Evolutionary conservation across 2,113 vertebrate species (phyloP).

Genomic region (Zosterops pallidus): DNA sequence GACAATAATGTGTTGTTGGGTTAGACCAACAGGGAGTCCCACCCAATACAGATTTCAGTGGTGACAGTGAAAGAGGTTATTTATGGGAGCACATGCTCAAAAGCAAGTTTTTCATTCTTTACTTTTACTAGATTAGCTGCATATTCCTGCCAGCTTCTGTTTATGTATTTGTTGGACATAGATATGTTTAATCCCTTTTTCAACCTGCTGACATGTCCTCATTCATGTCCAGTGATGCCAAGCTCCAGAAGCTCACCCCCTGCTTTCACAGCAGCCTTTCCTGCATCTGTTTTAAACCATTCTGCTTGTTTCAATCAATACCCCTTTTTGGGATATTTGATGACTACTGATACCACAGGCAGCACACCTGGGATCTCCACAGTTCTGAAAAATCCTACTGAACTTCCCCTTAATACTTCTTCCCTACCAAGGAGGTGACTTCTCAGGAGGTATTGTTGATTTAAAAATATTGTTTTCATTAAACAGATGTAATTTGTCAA

Average conservation of each 20-base stretch:
- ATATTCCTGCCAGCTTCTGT: not conserved
- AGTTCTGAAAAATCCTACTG: not conserved
- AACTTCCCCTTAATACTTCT: not conserved
- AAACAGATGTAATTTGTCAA: constrained; percentile 2
- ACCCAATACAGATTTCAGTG: not conserved
- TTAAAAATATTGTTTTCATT: not conserved
- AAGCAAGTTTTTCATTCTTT: not conserved
- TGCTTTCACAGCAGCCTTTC: not conserved
- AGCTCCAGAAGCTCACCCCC: not conserved
- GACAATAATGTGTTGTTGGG: not conserved
- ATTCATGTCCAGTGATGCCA: not conserved
- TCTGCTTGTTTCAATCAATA: not conserved
- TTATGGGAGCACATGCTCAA: not conserved
- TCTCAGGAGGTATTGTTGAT: not conserved
- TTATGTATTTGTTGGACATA: not conserved
- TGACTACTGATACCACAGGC: not conserved
- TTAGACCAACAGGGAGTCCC: not conserved
- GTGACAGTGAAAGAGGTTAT: not conserved
- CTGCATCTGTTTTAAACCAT: not conserved
- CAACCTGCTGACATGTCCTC: not conserved
- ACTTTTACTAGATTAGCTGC: not conserved
- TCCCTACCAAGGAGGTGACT: not conserved
- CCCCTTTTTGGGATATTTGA: not conserved
- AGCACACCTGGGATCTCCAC: not conserved
- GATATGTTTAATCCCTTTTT: not conserved